phyloP scores from a whole-genome alignment of 2,113 vertebrate species.

The Chlamydotis undulata region DNA sequence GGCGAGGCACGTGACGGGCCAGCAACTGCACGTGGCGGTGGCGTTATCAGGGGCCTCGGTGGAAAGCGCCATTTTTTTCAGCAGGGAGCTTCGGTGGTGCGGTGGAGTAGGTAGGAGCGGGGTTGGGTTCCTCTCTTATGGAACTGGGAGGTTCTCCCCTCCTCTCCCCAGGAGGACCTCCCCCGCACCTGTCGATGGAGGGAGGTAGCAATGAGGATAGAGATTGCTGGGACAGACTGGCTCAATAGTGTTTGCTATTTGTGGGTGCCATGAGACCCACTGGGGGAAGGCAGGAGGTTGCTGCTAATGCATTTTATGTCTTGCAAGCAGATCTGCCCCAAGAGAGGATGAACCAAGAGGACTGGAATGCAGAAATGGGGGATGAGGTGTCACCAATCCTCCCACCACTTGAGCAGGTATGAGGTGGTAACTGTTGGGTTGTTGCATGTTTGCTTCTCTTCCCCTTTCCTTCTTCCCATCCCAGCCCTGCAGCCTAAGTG shows the following conservation, averaged over 20 bases:
- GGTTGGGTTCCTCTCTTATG: fast-evolving
- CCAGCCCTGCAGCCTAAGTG: fast-evolving
- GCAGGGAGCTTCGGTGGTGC: fast-evolving
- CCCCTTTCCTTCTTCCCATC: fast-evolving
- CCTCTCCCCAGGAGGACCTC: fast-evolving
- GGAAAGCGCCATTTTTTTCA: fast-evolving
- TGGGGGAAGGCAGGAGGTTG: fast-evolving
- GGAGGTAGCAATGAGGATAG: too few relatives aligned
- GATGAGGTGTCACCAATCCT: neutral
- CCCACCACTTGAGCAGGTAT: neutral
- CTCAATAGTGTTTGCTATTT: fast-evolving
- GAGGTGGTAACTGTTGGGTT: fast-evolving
- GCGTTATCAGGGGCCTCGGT: fast-evolving
- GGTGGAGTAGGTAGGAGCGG: fast-evolving
- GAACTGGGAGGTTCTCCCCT: fast-evolving
- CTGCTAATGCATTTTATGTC: neutral
- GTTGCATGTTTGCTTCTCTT: neutral
- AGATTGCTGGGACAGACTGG: too few relatives aligned
- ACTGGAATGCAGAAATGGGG: slow-evolving; percentile 66
- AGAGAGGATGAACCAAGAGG: slow-evolving; percentile 45
- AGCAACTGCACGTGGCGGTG: neutral
- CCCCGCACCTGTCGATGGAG: fast-evolving
- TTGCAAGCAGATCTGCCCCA: neutral
- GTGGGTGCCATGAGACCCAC: fast-evolving
- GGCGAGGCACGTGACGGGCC: neutral